These are phyloP conservation scores for Drosophila tropicalis DNA, from an alignment of 1,140 invertebrate species.

Conservation along the genomic window DNA sequence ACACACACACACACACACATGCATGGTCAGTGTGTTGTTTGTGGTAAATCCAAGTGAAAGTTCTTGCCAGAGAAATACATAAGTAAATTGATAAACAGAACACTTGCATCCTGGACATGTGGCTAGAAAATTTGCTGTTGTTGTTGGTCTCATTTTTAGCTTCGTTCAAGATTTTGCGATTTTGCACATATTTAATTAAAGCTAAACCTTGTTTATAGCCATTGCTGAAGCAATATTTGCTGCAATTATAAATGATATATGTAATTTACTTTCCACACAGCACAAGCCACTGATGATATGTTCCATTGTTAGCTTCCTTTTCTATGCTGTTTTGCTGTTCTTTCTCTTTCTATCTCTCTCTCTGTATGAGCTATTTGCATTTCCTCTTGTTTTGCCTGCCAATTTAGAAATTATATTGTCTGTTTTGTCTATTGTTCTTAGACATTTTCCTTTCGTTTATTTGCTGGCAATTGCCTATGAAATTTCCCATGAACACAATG, in stretches of 20 bases:
- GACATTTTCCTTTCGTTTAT: conserved; percentile 13
- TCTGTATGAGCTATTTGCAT: conserved; percentile 40
- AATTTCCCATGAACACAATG: conserved; percentile 20
- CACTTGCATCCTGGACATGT: conserved; percentile 23
- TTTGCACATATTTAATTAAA: conserved; percentile 72
- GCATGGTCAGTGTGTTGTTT: not conserved
- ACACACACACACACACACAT: conserved; percentile 37
- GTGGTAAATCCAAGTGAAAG: conserved; percentile 26
- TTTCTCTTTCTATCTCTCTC: conserved; percentile 17
- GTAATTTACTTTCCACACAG: conserved; percentile 56
- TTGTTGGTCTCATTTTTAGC: conserved; percentile 38
- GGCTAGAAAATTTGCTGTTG: conserved; percentile 35
- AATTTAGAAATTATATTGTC: conserved; percentile 10
- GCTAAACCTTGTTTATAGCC: conserved; percentile 34
- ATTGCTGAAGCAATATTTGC: conserved; percentile 48
- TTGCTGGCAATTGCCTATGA: conserved; percentile 37
- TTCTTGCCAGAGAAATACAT: conserved; percentile 28
- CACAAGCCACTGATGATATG: conserved; percentile 40
- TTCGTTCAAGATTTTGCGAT: conserved; percentile 30
- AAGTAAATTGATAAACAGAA: conserved; percentile 63
- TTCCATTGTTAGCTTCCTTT: conserved; percentile 14
- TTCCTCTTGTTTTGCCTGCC: not conserved
- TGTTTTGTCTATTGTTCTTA: conserved; percentile 11
- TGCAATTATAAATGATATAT: conserved; percentile 79
- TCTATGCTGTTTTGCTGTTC: too few relatives aligned